Percentiles rank a stretch among this genome's conserved stretches.
These are phyloP conservation scores for Apocheima hispidaria DNA, from an alignment of 2,888 invertebrate genomes.

Conservation along the genomic window DNA sequence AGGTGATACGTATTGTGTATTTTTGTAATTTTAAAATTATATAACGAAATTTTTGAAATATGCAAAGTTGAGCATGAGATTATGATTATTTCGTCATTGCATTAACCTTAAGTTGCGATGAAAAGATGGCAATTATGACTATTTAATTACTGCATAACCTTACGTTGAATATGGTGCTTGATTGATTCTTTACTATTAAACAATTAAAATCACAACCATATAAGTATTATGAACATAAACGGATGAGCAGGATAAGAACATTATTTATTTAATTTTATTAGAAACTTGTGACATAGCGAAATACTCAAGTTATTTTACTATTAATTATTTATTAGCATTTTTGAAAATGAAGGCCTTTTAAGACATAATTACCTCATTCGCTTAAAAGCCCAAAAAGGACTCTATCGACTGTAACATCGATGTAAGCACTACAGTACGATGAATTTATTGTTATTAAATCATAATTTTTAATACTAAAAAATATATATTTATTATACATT, in stretches of 20 bases:
- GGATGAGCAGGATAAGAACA: slow-evolving; percentile 2
- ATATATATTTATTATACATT: no score
- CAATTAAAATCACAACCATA: slow-evolving; percentile 18
- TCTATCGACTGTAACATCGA: no score
- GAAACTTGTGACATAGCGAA: slow-evolving; percentile 22
- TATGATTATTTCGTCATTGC: not conserved
- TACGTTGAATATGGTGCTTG: slow-evolving; percentile 15
- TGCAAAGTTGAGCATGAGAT: not conserved
- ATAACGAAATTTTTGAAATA: not conserved
- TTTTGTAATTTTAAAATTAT: not conserved
- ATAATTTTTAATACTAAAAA: no score
- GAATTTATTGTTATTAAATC: no score
- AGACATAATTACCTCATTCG: no score
- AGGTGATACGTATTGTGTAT: no score
- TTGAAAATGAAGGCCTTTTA: no score
- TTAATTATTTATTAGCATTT: not conserved
- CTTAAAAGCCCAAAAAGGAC: no score
- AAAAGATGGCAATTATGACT: no score
- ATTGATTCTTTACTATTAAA: slow-evolving; percentile 12
- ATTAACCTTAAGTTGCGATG: slow-evolving; percentile 16
- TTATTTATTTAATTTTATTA: slow-evolving; percentile 14
- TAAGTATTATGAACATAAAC: slow-evolving; percentile 10
- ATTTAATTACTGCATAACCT: slow-evolving; percentile 11
- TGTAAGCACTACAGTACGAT: no score
- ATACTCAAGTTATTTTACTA: not conserved